Percentiles rank a stretch among this genome's conserved stretches.
Conservation (phyloP, 2,113 vertebrate genomes). For the Lophura nycthemera region DNA sequence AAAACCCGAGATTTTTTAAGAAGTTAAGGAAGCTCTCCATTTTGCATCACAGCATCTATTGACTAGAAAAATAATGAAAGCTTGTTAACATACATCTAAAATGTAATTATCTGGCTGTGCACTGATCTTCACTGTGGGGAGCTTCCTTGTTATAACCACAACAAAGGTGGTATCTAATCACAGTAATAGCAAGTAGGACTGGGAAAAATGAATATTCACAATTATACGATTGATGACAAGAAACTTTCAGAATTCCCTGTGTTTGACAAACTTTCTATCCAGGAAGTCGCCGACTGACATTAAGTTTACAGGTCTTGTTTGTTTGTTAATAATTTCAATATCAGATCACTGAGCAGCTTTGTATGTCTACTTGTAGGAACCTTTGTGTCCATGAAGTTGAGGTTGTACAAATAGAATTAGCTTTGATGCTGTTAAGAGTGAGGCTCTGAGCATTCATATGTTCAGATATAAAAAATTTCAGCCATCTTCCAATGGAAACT, state of each 20-base stretch:
- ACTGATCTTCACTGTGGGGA: conserved; percentile 36
- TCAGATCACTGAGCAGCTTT: background rate
- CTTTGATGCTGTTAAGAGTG: conserved; percentile 5
- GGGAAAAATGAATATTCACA: conserved; percentile 16
- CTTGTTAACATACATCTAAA: conserved; percentile 41
- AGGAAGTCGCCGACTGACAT: background rate
- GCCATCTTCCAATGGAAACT: conserved; percentile 2
- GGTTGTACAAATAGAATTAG: background rate
- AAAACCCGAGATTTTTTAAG: background rate
- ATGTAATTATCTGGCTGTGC: conserved; percentile 12
- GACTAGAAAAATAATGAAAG: conserved; percentile 34
- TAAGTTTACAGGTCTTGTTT: background rate
- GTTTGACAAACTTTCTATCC: background rate
- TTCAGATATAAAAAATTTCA: conserved; percentile 29
- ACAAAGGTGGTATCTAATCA: conserved; percentile 11
- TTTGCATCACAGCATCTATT: background rate
- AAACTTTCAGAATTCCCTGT: background rate
- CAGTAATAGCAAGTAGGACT: background rate
- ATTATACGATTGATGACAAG: background rate
- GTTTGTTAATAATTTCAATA: background rate
- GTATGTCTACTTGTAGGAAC: background rate
- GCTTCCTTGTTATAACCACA: conserved; percentile 38
- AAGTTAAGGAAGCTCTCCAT: background rate
- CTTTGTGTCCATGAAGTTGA: background rate
- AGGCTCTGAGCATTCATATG: background rate